Evolutionary conservation across 2,888 invertebrate genomes (phyloP).

Genomic region (Nomada ruficornis): DNA sequence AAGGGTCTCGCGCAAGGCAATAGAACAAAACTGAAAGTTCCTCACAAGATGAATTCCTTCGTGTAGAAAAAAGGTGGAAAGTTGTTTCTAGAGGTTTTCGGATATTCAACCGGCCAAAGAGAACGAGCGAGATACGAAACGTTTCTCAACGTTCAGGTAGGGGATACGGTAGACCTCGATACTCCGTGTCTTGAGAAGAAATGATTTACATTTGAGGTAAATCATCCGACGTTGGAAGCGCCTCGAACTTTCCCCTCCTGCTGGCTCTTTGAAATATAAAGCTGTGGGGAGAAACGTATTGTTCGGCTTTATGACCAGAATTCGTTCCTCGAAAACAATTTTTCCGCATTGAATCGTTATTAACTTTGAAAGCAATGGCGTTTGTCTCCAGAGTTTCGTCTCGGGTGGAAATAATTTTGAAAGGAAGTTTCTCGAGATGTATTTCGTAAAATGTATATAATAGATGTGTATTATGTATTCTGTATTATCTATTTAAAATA

Average conservation of each 20-base stretch:
- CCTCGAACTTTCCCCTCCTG: conserved; percentile 45
- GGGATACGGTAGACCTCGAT: conserved; percentile 52
- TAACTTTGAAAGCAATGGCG: conserved; percentile 16
- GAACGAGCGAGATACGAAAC: conserved; percentile 49
- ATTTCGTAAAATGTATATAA: too few relatives aligned
- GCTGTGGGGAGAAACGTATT: conserved; percentile 28
- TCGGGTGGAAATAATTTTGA: neutral
- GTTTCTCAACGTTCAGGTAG: conserved; percentile 65
- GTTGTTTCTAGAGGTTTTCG: conserved; percentile 40
- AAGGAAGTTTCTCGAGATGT: neutral
- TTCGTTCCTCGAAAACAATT: conserved; percentile 36
- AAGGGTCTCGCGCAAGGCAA: conserved; percentile 32
- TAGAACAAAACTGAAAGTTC: conserved; percentile 65
- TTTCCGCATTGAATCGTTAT: conserved; percentile 16
- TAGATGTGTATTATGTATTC: too few relatives aligned
- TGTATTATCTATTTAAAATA: too few relatives aligned
- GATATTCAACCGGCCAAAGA: conserved; percentile 39
- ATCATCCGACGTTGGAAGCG: conserved; percentile 61
- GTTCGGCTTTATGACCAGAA: conserved; percentile 14
- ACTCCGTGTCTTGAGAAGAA: conserved; percentile 17
- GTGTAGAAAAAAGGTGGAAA: conserved; percentile 28
- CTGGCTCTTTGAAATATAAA: conserved; percentile 40
- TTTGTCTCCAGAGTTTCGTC: neutral
- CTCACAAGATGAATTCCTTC: conserved; percentile 59
- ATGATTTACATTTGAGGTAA: conserved; percentile 67